Percentiles rank a stretch among this genome's conserved stretches.
These are phyloP conservation scores for Rhadina sibilatrix DNA, from an alignment of 2,113 vertebrate species.

Conservation along the genomic window DNA sequence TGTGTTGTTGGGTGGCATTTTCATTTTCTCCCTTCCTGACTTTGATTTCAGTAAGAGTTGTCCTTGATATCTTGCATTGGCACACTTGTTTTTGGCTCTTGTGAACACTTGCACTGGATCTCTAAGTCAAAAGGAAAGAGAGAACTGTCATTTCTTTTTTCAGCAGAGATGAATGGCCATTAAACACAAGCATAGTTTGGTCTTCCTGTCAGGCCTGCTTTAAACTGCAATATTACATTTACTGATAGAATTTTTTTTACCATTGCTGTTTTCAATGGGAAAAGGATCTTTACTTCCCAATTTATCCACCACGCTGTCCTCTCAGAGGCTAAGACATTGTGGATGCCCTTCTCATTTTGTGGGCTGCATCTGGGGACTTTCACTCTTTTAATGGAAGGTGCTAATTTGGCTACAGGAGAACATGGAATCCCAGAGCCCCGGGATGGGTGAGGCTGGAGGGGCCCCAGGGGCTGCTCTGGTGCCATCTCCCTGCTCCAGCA, in stretches of 20 bases:
- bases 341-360: neutral
- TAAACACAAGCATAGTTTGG: neutral
- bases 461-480: neutral
- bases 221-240: neutral
- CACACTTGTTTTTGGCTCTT: neutral
- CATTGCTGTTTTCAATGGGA: neutral
- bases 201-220: neutral
- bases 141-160: neutral
- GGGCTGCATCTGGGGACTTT: neutral
- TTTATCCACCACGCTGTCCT: neutral
- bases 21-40: neutral
- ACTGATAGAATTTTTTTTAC: neutral
- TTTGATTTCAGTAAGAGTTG: neutral
- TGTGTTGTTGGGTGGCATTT: neutral
- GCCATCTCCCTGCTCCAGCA: neutral
- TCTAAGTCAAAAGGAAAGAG: neutral
- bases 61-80: neutral
- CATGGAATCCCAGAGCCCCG: accelerated
- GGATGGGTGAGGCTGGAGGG: neutral
- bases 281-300: neutral
- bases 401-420: neutral
- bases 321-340: neutral
- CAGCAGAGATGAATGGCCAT: neutral
- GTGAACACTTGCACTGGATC: neutral
- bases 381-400: neutral